Evolutionary conservation across 2,888 invertebrate species (phyloP), one percentile per base, ranked within the genome.

Genomic region (Choreutis nemorana): DNA sequence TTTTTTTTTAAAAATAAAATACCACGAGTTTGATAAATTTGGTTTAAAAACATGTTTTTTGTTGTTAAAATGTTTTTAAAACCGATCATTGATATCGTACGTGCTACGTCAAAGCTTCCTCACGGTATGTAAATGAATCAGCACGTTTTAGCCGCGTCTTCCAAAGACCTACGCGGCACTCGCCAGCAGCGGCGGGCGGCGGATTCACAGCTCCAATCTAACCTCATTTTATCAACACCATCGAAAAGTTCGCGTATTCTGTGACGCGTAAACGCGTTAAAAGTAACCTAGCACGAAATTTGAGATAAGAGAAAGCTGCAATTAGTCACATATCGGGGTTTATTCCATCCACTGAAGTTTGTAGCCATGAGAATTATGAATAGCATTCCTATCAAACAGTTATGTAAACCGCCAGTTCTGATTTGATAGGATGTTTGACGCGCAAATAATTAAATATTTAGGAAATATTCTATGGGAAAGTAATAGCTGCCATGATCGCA

Each of bases 401-500:
- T 72, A 73, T 53, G 60, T 72, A 72, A 70, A 72, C 64, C n/a
- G n/a, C n/a, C n/a, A n/a, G n/a, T n/a, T n/a, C n/a, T n/a, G n/a
- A 53, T 47, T 40, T 45, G 41, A 39, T 24, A 24, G 15, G n/a
- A n/a, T 26, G 15, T 18, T 15, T 48, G 50, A 38, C 28, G 18
- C 25, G 32, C 18, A 8, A 18, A 6, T 18, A n/a, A 23, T 34
- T 34, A 34, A 55, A 55, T 50, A 49, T 44, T 40, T 36, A 41
- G 40, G 40, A 39, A 41, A 48, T 45, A 41, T 42, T 52, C 45
- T 55, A 66, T 67, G 63, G 70, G 67, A 73, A 75, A 71, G 67
- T 62, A 51, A 62, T 59, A 67, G 75, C 73, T 71, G 78, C 77
- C 78, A 79, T 79, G 75, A 77, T 71, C 78, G 79, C 75, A 59